Evolutionary conservation across 2,888 invertebrate species (phyloP), one percentile per base, ranked within the genome.

Genomic region (Lordiphosa andalusiaca): DNA sequence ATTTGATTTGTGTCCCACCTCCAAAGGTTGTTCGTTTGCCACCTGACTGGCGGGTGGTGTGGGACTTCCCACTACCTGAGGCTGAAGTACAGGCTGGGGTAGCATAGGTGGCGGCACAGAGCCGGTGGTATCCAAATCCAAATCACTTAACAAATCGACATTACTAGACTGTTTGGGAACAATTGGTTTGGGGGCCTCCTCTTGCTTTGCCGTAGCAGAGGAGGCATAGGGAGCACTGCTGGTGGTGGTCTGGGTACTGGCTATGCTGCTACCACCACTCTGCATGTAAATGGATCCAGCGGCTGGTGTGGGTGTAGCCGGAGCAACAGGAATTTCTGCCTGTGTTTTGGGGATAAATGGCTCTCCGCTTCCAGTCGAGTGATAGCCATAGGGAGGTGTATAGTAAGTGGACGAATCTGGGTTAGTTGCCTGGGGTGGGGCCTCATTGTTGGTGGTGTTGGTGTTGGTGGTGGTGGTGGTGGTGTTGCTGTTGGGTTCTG

Each of bases 101-200:
- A 87, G 48, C 23, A 83, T 68, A 4, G 85, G 77, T 19, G 86
- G 74, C 6, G 86, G 75, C 12, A 86, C 73, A 7, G 69, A 67
- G 0, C 61, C 81, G 0, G 93, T 91, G 71, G 95, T 94, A 86
- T 95, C 95, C 42, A 95, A 93, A 86, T 96, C 95, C 44, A 96
- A 92, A 47, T 94, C 95, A 0, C 95, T 93, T 6, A 96, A 88
- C 33, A 96, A 90, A 89, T 96, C 96, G 47, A 94, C 91, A 53
- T 93, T 92, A 33, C 59, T 64, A 5, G 40, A n/a, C 1, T 41
- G 47, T 4, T 56, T 53, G 4, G 44, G 91, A 91, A 74, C 10
- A 53, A 40, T 19, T 12, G 36, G 7, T 5, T 37, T 33, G 23
- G 47, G 47, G 3, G 61, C 12, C 13, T 54, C 50, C 1, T 53